Evolutionary conservation across 2,888 invertebrate genomes (phyloP).

Genomic region (Idaea biselata): DNA sequence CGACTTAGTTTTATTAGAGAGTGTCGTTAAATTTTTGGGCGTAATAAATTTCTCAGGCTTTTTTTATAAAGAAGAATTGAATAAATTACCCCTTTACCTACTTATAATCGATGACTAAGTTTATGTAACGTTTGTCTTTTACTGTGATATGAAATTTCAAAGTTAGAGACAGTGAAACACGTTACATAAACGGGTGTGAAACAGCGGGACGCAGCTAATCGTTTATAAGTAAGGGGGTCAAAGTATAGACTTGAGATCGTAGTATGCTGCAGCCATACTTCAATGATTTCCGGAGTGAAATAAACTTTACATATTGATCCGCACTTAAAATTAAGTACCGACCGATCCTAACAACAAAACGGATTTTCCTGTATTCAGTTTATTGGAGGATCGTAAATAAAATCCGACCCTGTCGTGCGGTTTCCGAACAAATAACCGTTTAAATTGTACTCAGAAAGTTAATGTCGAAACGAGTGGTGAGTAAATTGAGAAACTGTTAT

Average conservation of each 20-base stretch:
- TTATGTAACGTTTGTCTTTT: too few relatives aligned
- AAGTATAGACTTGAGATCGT: not conserved
- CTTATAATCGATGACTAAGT: too few relatives aligned
- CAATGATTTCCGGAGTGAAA: not conserved
- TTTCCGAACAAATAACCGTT: constrained; percentile 45
- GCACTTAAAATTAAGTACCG: constrained; percentile 28
- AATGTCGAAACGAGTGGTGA: constrained; percentile 13
- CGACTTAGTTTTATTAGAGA: not conserved
- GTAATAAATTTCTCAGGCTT: not conserved
- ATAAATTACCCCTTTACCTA: too few relatives aligned
- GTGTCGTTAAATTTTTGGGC: not conserved
- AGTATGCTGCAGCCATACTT: not conserved
- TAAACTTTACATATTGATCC: constrained; percentile 17
- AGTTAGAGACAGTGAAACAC: too few relatives aligned
- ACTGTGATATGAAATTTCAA: too few relatives aligned
- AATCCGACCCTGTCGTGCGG: constrained; percentile 36
- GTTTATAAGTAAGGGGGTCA: too few relatives aligned
- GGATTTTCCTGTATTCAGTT: constrained; percentile 41
- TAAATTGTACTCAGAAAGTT: constrained; percentile 31
- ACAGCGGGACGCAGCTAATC: too few relatives aligned
- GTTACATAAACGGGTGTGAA: too few relatives aligned
- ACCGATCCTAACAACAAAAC: constrained; percentile 36
- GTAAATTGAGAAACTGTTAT: not conserved
- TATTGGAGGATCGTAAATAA: constrained; percentile 48
- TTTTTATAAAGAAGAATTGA: not conserved